These are phyloP conservation scores for Coelogynopora nodosa DNA, from an alignment of 2,888 invertebrate genomes.

Conservation along the genomic window DNA sequence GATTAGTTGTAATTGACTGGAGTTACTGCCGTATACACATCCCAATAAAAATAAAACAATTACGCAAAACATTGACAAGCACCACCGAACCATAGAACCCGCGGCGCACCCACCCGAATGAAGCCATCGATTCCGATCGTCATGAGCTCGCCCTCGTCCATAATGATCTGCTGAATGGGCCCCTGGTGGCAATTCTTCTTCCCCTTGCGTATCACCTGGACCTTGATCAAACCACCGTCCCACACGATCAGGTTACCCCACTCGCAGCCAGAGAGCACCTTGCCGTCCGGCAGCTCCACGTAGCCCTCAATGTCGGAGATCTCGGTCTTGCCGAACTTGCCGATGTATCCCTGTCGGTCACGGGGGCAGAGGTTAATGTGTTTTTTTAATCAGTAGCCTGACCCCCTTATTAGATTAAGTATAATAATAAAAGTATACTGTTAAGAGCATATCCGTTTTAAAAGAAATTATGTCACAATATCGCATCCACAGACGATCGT, in stretches of 20 bases:
- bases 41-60: too few relatives aligned
- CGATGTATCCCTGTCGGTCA: constrained; percentile 64
- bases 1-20: too few relatives aligned
- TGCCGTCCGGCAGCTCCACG: constrained; percentile 81
- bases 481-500: too few relatives aligned
- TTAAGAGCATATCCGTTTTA: too few relatives aligned
- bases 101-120: constrained; percentile 57
- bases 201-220: constrained; percentile 73
- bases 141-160: constrained; percentile 65
- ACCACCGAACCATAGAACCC: too few relatives aligned
- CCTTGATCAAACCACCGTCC: constrained; percentile 81
- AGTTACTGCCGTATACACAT: too few relatives aligned
- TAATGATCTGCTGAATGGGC: constrained; percentile 70
- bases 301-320: constrained; percentile 81
- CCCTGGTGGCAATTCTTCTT: constrained; percentile 72
- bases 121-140: constrained; percentile 65
- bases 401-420: too few relatives aligned
- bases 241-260: constrained; percentile 88
- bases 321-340: constrained; percentile 84
- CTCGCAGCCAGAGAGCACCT: constrained; percentile 79
- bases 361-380: too few relatives aligned
- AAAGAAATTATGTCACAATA: too few relatives aligned
- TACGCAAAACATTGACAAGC: too few relatives aligned
- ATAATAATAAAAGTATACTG: too few relatives aligned
- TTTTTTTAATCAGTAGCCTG: too few relatives aligned